Evolutionary conservation across 2,888 invertebrate species (phyloP).

Genomic region (Ernsta delagoae): DNA sequence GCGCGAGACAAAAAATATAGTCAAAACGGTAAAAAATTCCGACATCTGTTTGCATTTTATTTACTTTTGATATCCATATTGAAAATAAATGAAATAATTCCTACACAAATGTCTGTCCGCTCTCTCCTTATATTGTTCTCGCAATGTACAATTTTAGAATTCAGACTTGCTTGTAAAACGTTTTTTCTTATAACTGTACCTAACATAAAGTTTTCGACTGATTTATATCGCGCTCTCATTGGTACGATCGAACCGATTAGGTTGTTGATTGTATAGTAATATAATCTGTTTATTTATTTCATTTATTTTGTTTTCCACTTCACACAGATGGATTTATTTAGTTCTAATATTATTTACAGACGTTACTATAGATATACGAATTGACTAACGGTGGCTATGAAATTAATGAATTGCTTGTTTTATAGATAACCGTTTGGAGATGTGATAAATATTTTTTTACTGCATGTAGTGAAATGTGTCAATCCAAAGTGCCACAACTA

Average conservation of each 20-base stretch:
- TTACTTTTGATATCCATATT: too few species aligned
- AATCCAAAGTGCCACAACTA: slow-evolving; percentile 43
- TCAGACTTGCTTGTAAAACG: neutral
- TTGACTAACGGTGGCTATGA: slow-evolving; percentile 58
- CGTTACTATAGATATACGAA: slow-evolving; percentile 41
- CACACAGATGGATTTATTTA: slow-evolving; percentile 69
- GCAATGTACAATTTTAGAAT: neutral
- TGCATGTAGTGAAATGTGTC: slow-evolving; percentile 13
- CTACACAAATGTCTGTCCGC: neutral
- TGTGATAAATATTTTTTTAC: slow-evolving; percentile 31
- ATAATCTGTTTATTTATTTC: slow-evolving; percentile 55
- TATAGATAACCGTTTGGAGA: slow-evolving; percentile 39
- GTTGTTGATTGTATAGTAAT: slow-evolving; percentile 41
- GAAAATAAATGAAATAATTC: too few species aligned
- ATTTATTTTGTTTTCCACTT: slow-evolving; percentile 51
- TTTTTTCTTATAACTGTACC: neutral
- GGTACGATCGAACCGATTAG: slow-evolving; percentile 37
- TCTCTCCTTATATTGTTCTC: neutral
- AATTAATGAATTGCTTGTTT: slow-evolving; percentile 53
- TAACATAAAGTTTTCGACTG: neutral
- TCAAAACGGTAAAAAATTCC: neutral
- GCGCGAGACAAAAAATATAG: neutral
- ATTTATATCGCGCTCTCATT: slow-evolving; percentile 7
- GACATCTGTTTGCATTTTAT: neutral
- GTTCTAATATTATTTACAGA: slow-evolving; percentile 51